These are phyloP conservation scores for Fregata magnificens DNA, from an alignment of 2,113 vertebrate genomes.

Conservation along the genomic window DNA sequence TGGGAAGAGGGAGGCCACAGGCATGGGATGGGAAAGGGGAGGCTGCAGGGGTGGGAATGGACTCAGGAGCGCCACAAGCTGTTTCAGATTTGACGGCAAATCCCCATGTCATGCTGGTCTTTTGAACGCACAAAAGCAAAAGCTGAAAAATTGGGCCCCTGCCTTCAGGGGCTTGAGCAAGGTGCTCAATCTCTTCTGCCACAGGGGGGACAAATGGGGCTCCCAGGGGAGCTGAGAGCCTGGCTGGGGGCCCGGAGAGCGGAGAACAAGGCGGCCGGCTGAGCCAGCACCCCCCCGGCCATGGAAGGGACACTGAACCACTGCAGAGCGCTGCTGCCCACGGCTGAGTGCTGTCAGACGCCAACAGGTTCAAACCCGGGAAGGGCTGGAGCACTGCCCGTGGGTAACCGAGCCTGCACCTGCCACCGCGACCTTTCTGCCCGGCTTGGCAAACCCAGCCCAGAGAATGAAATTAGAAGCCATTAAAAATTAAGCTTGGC, in stretches of 20 bases:
- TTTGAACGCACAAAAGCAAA: not conserved
- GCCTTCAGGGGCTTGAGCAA: not conserved
- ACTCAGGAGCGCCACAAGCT: not conserved
- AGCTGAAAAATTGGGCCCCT: not conserved
- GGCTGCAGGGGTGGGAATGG: not conserved
- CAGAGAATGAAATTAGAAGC: constrained; percentile 19
- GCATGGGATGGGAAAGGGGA: not conserved
- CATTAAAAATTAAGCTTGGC: constrained; percentile 67
- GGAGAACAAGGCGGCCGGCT: fast-evolving
- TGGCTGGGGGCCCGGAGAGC: fast-evolving
- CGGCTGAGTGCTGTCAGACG: not conserved
- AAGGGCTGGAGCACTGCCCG: not conserved
- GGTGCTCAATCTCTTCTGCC: not conserved
- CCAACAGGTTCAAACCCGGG: fast-evolving
- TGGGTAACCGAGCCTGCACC: not conserved
- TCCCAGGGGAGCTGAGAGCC: not conserved
- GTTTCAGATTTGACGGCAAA: not conserved
- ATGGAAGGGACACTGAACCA: fast-evolving
- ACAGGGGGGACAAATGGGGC: fast-evolving
- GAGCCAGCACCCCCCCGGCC: fast-evolving
- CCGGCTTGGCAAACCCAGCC: not conserved
- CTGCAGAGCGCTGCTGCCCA: fast-evolving
- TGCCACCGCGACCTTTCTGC: not conserved
- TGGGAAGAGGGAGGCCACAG: too few species aligned
- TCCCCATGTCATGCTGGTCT: not conserved